Evolutionary conservation across 2,797 vertebrate genomes (phyloP).

Genomic region (Tangara arthus): DNA sequence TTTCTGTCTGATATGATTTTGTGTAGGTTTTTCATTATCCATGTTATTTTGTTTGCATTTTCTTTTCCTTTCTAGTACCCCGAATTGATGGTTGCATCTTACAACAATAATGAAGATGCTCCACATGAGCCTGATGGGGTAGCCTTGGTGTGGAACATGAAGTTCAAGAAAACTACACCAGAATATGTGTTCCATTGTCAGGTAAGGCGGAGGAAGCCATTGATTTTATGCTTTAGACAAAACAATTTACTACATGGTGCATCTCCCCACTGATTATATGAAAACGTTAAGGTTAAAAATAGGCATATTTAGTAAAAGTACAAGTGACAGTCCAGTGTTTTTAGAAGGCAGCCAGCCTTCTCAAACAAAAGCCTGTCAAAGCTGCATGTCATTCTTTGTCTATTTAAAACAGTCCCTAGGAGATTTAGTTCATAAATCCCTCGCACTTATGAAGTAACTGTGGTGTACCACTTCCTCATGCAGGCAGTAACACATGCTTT

Average conservation of each 20-base stretch:
- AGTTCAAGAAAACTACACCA: conserved; percentile 96
- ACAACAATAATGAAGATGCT: conserved; percentile 96
- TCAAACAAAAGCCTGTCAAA: conserved; percentile 61
- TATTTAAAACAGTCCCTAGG: conserved; percentile 75
- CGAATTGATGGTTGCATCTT: conserved; percentile 94
- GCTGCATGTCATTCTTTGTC: conserved; percentile 71
- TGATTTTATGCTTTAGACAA: conserved; percentile 24
- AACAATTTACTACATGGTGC: not conserved
- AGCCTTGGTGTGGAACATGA: conserved; percentile 97
- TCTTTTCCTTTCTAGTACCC: conserved; percentile 82
- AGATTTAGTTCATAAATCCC: conserved; percentile 82
- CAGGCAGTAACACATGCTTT: conserved; percentile 80
- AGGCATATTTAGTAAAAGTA: conserved; percentile 59
- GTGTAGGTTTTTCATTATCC: not conserved
- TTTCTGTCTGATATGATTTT: conserved; percentile 14
- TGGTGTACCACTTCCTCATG: conserved; percentile 90
- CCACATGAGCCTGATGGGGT: conserved; percentile 96
- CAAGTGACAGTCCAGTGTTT: conserved; percentile 63
- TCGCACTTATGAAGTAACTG: conserved; percentile 83
- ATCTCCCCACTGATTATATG: conserved; percentile 28
- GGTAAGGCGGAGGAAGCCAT: conserved; percentile 75
- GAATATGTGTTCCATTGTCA: conserved; percentile 98
- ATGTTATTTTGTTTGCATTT: not conserved
- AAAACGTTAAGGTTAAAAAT: conserved; percentile 59
- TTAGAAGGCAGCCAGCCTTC: conserved; percentile 56